phyloP scores from a whole-genome alignment of 2,888 invertebrate genomes.

The Lasioglossum pauxillum region DNA sequence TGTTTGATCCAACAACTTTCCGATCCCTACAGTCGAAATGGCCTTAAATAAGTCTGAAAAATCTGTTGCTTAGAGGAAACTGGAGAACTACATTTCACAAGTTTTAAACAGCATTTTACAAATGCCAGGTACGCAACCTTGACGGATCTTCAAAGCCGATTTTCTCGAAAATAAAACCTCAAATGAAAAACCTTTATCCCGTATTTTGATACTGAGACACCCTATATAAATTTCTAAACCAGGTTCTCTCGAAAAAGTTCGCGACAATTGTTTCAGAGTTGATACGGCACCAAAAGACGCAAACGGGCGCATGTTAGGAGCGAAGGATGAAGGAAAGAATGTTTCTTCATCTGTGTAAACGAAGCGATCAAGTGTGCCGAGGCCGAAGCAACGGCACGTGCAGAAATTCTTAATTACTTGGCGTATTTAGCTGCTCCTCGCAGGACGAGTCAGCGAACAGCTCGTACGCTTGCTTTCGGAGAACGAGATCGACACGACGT shows the following conservation, averaged over 20 bases:
- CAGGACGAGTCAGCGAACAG: not conserved
- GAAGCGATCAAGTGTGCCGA: conserved; percentile 21
- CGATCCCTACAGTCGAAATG: not conserved
- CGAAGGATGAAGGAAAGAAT: not conserved
- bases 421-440: conserved; percentile 4
- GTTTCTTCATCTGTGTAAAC: conserved; percentile 3
- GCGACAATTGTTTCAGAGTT: not conserved
- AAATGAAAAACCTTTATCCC: no score
- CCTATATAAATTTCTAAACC: no score
- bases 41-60: not conserved
- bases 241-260: not conserved
- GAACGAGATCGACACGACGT: conserved; percentile 43
- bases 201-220: no score
- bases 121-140: no score
- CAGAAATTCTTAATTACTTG: conserved; percentile 49
- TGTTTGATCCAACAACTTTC: not conserved
- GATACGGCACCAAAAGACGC: not conserved
- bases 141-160: no score
- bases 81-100: no score
- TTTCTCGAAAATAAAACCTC: no score
- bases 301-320: not conserved
- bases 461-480: conserved; percentile 3
- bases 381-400: conserved; percentile 5
- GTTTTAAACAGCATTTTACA: no score
- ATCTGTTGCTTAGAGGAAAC: not conserved